Base-by-base conservation (phyloP, 2,888 invertebrate species). In the Baccha elongata region DNA sequence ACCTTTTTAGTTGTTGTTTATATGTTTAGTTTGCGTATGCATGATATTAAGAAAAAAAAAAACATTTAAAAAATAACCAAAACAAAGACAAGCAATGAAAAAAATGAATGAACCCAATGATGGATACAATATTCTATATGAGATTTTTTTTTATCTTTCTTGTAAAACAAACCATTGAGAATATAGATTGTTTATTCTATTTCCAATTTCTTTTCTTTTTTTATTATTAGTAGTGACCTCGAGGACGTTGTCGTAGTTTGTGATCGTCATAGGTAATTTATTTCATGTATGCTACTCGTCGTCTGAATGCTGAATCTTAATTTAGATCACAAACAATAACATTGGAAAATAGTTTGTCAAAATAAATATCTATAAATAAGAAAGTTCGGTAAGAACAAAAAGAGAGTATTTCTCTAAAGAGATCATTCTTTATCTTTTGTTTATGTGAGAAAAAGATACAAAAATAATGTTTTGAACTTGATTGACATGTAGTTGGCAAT, bases 271-370 rank as follows among this genome's bases (percentile, higher is more conserved):
- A 42, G n/a, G 55, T 32, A 58, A 55, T 67, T 60, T 50, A 42
- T 55, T 67, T 75, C 3, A 15, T 50, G 19, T 62, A 32, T 55
- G 37, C 26, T 76, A 35, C 50, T 60, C 55, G 83, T 73, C 62
- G n/a, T n/a, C n/a, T n/a, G n/a, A n/a, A n/a, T n/a, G n/a, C n/a
- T 83, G 72, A 29, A 4, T 58, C 55, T 83, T 78, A 68, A 68
- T 68, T 50, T 78, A 83, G 83, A 83, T 15, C 35, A 50, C 44
- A 83, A 78, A 83, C 83, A 78, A 83, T 58, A 81, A 76, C 75
- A 79, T 55, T 52, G 64, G 37, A 32, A 55, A 55, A 26, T n/a
- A 42, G 13, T 37, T 52, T 37, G 37, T 60, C 37, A 46, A 68
- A 62, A 67, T 17, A 68, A 42, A 73, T 50, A 46, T 23, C 40